Conservation (phyloP, 2,113 vertebrate species). For the Pterophyllum scalare region DNA sequence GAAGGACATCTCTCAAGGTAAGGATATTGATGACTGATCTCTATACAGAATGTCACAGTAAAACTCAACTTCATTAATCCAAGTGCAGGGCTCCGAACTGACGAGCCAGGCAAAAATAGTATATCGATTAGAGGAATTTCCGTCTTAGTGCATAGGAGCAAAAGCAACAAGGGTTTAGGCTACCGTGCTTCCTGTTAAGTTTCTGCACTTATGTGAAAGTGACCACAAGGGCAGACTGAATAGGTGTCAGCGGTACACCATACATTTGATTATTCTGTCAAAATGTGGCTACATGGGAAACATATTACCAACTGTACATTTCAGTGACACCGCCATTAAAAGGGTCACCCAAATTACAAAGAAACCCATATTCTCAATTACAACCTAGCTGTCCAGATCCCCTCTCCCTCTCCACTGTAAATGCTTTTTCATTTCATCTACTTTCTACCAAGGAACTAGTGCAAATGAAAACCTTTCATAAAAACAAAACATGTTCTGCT, state of each 20-base stretch:
- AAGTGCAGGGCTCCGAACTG: constrained; percentile 36
- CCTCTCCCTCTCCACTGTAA: neutral
- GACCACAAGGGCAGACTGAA: constrained; percentile 23
- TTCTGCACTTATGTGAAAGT: constrained; percentile 20
- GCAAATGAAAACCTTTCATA: neutral
- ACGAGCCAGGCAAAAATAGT: constrained; percentile 36
- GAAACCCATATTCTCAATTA: neutral
- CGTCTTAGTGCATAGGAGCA: constrained; percentile 63
- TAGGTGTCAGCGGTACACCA: neutral
- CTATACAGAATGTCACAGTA: constrained; percentile 52
- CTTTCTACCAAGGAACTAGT: neutral
- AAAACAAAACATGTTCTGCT: neutral
- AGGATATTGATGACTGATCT: constrained; percentile 41
- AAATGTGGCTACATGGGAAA: constrained; percentile 16
- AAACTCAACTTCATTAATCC: constrained; percentile 56
- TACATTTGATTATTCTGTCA: neutral
- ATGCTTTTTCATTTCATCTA: neutral
- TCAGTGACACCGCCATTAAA: neutral
- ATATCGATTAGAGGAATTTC: constrained; percentile 62
- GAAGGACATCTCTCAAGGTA: constrained; percentile 48
- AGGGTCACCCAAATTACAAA: neutral
- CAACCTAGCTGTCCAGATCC: neutral
- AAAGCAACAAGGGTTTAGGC: constrained; percentile 37
- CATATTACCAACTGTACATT: constrained; percentile 12
- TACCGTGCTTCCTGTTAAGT: constrained; percentile 52